Conservation (phyloP, 2,113 vertebrate genomes). For the Fulica atra region DNA sequence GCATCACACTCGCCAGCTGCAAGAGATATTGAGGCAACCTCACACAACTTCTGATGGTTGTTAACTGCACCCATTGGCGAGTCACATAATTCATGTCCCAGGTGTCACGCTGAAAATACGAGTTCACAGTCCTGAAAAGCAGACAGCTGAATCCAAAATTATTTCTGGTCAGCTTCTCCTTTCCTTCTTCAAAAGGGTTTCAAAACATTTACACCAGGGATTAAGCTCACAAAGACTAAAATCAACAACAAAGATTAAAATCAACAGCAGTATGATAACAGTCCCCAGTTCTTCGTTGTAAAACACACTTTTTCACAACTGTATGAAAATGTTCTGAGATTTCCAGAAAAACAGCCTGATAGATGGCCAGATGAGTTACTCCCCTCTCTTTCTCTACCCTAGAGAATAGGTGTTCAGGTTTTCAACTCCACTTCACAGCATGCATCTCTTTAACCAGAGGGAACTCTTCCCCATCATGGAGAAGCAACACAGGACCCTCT, state of each 20-base stretch:
- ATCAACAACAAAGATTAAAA: not conserved
- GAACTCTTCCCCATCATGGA: not conserved
- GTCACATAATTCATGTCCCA: not conserved
- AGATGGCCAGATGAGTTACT: not conserved
- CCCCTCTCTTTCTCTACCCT: not conserved
- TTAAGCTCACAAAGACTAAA: not conserved
- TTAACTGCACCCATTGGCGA: not conserved
- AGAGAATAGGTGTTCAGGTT: not conserved
- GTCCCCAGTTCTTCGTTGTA: not conserved
- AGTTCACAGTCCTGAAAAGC: not conserved
- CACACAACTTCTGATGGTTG: not conserved
- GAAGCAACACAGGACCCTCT: accelerated
- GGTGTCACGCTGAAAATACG: not conserved
- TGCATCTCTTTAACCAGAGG: not conserved
- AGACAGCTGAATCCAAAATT: not conserved
- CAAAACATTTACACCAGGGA: not conserved
- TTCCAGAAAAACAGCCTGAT: not conserved
- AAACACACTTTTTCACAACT: not conserved
- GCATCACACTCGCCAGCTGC: not conserved
- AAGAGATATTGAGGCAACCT: accelerated
- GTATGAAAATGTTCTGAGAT: not conserved
- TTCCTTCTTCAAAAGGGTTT: not conserved
- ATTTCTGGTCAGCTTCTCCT: not conserved
- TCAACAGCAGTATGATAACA: not conserved
- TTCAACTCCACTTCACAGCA: not conserved